Conservation (phyloP, 2,113 vertebrate species). For the Elephantulus edwardii region DNA sequence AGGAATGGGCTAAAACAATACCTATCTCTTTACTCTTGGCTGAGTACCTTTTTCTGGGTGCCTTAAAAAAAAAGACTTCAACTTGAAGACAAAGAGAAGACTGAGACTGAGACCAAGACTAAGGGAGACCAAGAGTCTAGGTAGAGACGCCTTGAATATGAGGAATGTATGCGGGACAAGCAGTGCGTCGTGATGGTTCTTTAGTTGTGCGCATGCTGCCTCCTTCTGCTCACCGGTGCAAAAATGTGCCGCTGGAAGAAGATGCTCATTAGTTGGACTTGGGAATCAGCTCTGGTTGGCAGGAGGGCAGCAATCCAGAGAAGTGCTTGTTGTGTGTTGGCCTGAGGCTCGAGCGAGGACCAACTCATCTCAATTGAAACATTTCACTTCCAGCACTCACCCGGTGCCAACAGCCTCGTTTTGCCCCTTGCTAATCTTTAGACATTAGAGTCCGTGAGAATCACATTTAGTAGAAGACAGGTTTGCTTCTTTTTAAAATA, state of each 20-base stretch:
- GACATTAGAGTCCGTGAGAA: conserved; percentile 54
- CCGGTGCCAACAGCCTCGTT: conserved; percentile 52
- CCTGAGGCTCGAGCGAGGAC: background rate
- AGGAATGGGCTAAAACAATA: background rate
- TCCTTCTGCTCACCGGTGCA: background rate
- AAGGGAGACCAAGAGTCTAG: background rate
- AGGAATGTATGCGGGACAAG: background rate
- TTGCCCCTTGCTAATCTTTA: conserved; percentile 67
- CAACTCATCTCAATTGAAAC: background rate
- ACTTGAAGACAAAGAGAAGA: background rate
- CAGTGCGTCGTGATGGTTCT: background rate
- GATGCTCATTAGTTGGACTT: background rate
- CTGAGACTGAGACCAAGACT: background rate
- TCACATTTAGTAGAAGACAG: conserved; percentile 67
- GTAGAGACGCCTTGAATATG: background rate
- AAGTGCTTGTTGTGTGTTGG: background rate
- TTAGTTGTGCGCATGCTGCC: background rate
- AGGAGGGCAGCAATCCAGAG: background rate
- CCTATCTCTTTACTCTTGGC: background rate
- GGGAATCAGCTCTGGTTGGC: background rate
- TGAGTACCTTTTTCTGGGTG: background rate
- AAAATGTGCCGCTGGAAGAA: background rate
- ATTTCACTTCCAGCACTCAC: conserved; percentile 23
- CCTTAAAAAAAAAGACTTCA: background rate
- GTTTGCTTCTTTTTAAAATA: conserved; percentile 48